Percentiles rank a stretch among this genome's conserved stretches.
These are phyloP conservation scores for Ariolimax columbianus DNA, from an alignment of 2,888 invertebrate genomes.

Conservation along the genomic window DNA sequence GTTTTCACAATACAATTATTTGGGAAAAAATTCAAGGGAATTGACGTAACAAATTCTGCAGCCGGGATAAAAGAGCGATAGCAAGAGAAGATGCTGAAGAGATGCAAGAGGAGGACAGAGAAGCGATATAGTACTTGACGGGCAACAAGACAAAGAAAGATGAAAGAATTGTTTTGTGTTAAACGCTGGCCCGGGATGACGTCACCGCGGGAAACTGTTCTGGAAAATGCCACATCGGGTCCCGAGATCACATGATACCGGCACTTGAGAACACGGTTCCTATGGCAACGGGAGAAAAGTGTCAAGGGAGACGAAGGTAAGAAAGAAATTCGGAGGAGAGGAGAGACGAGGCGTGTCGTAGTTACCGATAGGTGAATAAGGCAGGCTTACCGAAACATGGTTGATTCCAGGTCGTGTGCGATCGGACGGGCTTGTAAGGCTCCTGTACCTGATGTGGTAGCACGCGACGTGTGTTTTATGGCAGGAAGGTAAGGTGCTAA, in stretches of 20 bases:
- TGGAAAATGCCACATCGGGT: slow-evolving; percentile 38
- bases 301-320: slow-evolving; percentile 40
- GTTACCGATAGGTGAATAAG: slow-evolving; percentile 28
- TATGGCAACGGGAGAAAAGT: slow-evolving; percentile 28
- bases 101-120: background rate
- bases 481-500: no score
- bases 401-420: background rate
- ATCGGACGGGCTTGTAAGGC: no score
- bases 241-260: slow-evolving; percentile 41
- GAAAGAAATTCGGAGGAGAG: background rate
- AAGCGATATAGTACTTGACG: background rate
- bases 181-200: slow-evolving; percentile 3
- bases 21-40: background rate
- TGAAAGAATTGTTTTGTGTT: background rate
- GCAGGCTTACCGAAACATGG: slow-evolving; percentile 15
- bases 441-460: background rate
- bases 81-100: background rate
- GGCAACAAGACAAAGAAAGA: slow-evolving; percentile 19
- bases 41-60: background rate
- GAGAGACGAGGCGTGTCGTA: background rate
- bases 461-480: background rate
- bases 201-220: slow-evolving; percentile 18
- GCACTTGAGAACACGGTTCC: slow-evolving; percentile 22
- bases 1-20: background rate
- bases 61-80: background rate